Conservation (phyloP, 2,113 vertebrate species). For the Pseudonaja textilis region DNA sequence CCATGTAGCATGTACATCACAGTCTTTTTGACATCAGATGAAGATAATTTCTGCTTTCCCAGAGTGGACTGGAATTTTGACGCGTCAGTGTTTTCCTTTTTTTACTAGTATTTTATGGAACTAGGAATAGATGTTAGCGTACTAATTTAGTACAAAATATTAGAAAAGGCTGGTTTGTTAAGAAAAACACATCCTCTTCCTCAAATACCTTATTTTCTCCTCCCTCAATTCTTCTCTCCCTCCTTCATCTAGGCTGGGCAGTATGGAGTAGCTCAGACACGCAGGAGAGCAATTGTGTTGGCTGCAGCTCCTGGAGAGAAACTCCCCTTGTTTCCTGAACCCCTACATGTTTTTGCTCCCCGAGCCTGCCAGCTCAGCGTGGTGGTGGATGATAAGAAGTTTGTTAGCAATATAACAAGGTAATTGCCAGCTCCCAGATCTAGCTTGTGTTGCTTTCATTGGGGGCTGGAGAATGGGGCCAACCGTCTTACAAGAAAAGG, state of each 20-base stretch:
- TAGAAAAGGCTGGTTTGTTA: neutral
- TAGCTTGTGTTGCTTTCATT: fast-evolving
- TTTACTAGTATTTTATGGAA: neutral
- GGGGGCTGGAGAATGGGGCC: neutral
- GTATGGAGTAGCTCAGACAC: conserved; percentile 91
- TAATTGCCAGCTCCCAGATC: conserved; percentile 23
- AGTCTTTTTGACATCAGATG: neutral
- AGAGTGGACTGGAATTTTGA: neutral
- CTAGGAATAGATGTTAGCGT: neutral
- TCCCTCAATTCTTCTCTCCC: neutral
- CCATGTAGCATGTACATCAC: neutral
- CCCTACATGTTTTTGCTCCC: conserved; percentile 90
- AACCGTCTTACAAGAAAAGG: neutral
- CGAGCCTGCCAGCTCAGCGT: conserved; percentile 90
- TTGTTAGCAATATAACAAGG: conserved; percentile 91
- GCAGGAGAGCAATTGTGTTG: conserved; percentile 89
- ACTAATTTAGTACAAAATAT: neutral
- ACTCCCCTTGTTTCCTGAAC: conserved; percentile 89
- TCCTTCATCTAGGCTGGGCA: conserved; percentile 82
- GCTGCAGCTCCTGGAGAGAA: conserved; percentile 90
- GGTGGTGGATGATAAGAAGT: conserved; percentile 91
- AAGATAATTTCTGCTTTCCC: neutral
- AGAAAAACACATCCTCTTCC: neutral
- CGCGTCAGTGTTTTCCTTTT: neutral
- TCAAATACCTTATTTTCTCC: neutral